Base-by-base conservation (phyloP, 2,888 invertebrate species). In the Melanargia galathea region DNA sequence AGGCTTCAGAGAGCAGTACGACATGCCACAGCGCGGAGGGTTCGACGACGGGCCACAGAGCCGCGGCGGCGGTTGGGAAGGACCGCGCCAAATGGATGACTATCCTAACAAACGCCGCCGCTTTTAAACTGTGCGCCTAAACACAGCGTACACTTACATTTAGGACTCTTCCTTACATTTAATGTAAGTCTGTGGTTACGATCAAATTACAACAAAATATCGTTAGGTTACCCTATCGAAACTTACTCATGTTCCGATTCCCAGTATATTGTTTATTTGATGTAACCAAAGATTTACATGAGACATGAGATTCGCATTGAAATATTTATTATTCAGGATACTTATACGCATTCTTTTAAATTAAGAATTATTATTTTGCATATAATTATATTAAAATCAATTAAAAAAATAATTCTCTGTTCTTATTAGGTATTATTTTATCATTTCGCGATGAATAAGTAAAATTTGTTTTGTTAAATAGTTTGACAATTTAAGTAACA, bases 81-180 rank as follows among this genome's bases (percentile, higher is more conserved):
- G 92, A 71, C 82, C 86, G 71, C 90, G 90, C 80, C 92, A 90
- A 82, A 84, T 91, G 82, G 94, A 94, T 71, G 94, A 94, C 88
- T 94, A 88, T 83, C 93, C 93, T 77, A 93, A 92, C 87, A 94
- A 94, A 88, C 92, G 94, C 73, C 93, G 94, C 79, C 93, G 94
- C 71, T 94, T 92, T 82, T 94, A 92, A 90, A 78, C 67, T 51
- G 46, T 40, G 57, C 48, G 49, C 18, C 4, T 45, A 22, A 22
- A 8, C 33, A 18, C 46, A 24, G 51, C 60, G 45, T 45, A 22
- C 18, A 45, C 16, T 8, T 18, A 16, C 4, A 5, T 2, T 40
- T 20, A 10, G 18, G 33, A 33, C 16, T n/a, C 18, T 33, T 33
- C 22, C n/a, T 16, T 43, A 26, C 7, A 5, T 30, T 22, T 52